Percentiles rank a stretch among this genome's conserved stretches.
Evolutionary conservation across 2,797 vertebrate species (phyloP).

Genomic region (Poecilia gillii): DNA sequence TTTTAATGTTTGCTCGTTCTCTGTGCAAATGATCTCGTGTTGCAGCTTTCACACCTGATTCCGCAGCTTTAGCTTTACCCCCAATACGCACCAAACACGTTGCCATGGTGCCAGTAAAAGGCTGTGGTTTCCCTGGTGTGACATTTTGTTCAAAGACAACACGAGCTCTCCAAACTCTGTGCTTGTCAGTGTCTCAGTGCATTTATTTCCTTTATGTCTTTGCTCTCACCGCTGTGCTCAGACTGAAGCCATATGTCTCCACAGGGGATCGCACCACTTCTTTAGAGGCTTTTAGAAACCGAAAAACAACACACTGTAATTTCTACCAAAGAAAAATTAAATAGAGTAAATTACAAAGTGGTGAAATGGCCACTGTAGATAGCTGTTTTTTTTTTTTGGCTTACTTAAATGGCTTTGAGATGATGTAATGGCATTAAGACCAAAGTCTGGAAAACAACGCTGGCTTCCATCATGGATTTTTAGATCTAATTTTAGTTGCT

Average conservation of each 20-base stretch:
- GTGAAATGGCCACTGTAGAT: conserved; percentile 9
- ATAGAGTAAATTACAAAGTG: conserved; percentile 10
- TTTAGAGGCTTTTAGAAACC: conserved; percentile 10
- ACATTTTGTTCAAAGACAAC: conserved; percentile 56
- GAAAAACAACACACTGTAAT: conserved; percentile 6
- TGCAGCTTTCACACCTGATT: conserved; percentile 50
- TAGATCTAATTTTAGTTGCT: conserved; percentile 53
- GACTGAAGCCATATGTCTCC: conserved; percentile 28
- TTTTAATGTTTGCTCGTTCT: conserved; percentile 22
- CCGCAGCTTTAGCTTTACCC: conserved; percentile 28
- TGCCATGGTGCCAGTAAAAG: conserved; percentile 67
- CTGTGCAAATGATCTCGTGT: not conserved
- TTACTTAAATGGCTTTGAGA: conserved; percentile 24
- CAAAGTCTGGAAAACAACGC: conserved; percentile 33
- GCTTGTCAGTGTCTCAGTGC: conserved; percentile 10
- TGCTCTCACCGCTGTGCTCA: conserved; percentile 7
- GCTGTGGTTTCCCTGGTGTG: conserved; percentile 49
- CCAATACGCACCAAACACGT: conserved; percentile 43
- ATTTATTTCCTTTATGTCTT: conserved; percentile 21
- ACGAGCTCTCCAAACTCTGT: conserved; percentile 33
- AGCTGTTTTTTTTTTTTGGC: conserved; percentile 5
- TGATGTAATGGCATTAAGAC: conserved; percentile 44
- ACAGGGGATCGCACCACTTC: conserved; percentile 23
- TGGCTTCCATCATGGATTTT: conserved; percentile 37
- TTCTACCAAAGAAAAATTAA: conserved; percentile 4